These are phyloP conservation scores for Sprattus sprattus DNA, from an alignment of 2,113 vertebrate species.

Conservation along the genomic window DNA sequence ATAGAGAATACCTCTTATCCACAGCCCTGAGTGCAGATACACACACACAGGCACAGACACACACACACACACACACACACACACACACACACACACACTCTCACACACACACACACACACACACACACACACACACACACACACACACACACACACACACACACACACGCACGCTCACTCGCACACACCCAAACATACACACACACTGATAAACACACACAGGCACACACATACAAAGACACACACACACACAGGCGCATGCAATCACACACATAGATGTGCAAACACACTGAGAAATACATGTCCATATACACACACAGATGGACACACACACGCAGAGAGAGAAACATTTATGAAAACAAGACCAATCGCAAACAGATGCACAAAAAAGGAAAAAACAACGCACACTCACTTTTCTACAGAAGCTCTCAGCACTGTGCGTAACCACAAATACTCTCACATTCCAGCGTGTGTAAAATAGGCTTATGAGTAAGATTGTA, in stretches of 20 bases:
- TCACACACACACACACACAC: background rate
- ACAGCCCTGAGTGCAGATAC: constrained; percentile 22
- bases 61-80: background rate
- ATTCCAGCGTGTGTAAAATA: background rate
- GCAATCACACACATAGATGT: background rate
- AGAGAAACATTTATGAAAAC: background rate
- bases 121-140: background rate
- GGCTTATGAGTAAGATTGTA: background rate
- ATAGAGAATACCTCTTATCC: constrained; percentile 77
- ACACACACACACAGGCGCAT: background rate
- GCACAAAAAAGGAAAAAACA: background rate
- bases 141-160: background rate
- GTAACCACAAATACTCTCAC: background rate
- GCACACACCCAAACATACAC: background rate
- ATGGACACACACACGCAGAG: background rate
- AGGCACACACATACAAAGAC: background rate
- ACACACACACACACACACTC: background rate
- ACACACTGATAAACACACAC: background rate
- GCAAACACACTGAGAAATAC: background rate
- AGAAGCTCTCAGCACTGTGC: background rate
- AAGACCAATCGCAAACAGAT: background rate
- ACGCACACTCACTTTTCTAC: background rate
- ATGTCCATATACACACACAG: background rate
- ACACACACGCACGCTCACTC: background rate
- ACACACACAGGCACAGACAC: background rate